Percentiles rank a stretch among this genome's conserved stretches.
Evolutionary conservation across 2,113 vertebrate species (phyloP).

Genomic region (human (Homo sapiens)): DNA sequence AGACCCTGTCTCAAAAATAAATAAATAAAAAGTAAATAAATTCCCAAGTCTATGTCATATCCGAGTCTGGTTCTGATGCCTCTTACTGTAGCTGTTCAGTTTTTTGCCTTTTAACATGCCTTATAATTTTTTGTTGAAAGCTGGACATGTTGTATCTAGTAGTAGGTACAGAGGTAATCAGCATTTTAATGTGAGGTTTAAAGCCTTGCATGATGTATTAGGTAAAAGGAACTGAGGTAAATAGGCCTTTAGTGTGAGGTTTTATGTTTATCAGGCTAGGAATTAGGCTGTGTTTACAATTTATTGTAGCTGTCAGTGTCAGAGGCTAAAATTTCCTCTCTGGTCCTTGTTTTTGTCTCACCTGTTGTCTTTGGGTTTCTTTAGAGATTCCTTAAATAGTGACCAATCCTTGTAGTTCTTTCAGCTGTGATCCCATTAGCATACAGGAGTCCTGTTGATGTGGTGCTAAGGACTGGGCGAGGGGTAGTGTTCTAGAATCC

Average conservation of each 20-base stretch:
- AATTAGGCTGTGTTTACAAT: neutral
- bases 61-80: neutral
- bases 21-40: neutral
- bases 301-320: neutral
- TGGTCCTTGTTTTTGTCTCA: neutral
- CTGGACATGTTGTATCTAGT: neutral
- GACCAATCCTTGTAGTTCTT: neutral
- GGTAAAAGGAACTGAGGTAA: neutral
- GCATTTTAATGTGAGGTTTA: neutral
- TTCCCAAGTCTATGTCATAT: neutral
- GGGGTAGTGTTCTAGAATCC: neutral
- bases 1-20: too few relatives aligned
- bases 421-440: neutral
- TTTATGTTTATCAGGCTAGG: neutral
- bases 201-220: neutral
- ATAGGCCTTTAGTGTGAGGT: too few relatives aligned
- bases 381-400: neutral
- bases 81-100: neutral
- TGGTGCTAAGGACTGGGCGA: neutral
- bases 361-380: neutral
- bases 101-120: neutral
- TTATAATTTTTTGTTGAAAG: neutral
- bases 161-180: neutral
- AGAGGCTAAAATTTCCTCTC: neutral
- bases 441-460: neutral